These are phyloP conservation scores for Amazona guildingii DNA, from an alignment of 2,113 vertebrate species.

Conservation along the genomic window DNA sequence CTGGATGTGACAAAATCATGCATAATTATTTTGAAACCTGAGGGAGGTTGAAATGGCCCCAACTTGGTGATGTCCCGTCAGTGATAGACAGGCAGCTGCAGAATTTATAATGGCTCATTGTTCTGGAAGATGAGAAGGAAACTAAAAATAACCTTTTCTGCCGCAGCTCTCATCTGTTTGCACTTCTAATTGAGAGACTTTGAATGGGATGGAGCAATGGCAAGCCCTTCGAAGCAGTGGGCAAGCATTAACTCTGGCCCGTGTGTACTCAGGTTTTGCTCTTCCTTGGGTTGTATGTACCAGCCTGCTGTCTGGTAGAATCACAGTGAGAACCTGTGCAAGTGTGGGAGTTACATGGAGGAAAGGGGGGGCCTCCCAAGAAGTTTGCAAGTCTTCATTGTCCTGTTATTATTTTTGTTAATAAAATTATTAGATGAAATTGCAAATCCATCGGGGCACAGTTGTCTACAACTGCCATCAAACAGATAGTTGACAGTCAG, in stretches of 20 bases:
- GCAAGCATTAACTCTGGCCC: not conserved
- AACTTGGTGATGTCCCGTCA: constrained; percentile 29
- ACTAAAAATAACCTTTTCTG: constrained; percentile 37
- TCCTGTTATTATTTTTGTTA: not conserved
- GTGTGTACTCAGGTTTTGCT: not conserved
- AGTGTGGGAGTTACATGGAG: not conserved
- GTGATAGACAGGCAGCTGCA: constrained; percentile 46
- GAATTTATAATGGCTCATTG: constrained; percentile 50
- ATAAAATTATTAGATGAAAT: constrained; percentile 36
- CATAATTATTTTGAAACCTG: constrained; percentile 59
- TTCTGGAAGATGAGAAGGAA: constrained; percentile 16
- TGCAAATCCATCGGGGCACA: not conserved
- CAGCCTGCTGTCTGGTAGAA: not conserved
- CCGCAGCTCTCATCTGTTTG: not conserved
- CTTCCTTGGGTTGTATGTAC: not conserved
- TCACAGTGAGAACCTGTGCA: not conserved
- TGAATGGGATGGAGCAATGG: not conserved
- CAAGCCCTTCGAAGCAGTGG: not conserved
- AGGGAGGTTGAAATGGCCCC: constrained; percentile 44
- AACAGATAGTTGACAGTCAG: constrained; percentile 18
- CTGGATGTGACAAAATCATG: constrained; percentile 56
- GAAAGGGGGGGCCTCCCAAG: not conserved
- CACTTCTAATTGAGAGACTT: not conserved
- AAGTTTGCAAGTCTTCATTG: not conserved
- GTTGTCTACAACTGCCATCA: constrained; percentile 26